Conservation (phyloP, 2,797 vertebrate species). For the Amblyopsis hoosieri region DNA sequence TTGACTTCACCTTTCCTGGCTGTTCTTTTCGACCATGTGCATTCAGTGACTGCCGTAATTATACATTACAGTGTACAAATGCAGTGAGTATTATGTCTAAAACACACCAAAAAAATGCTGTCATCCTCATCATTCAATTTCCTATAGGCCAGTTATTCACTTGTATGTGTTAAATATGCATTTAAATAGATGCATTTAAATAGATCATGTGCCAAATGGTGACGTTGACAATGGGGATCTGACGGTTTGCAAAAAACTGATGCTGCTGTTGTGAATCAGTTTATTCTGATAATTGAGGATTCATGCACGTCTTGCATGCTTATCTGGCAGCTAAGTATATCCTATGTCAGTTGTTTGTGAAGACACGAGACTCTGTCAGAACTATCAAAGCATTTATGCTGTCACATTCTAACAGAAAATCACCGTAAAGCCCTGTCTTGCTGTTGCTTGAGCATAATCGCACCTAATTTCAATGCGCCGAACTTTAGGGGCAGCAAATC, state of each 20-base stretch:
- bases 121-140: not conserved
- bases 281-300: conserved; percentile 55
- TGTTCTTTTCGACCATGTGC: not conserved
- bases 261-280: conserved; percentile 43
- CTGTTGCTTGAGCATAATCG: conserved; percentile 51
- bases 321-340: conserved; percentile 58
- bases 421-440: conserved; percentile 36
- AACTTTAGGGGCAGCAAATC: conserved; percentile 15
- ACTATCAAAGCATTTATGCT: conserved; percentile 71
- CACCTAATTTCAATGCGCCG: conserved; percentile 56
- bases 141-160: not conserved
- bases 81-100: not conserved
- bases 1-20: not conserved
- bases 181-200: conserved; percentile 18
- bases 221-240: conserved; percentile 29
- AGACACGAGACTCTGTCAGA: conserved; percentile 41
- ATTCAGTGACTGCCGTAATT: not conserved
- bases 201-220: conserved; percentile 18
- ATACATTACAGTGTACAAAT: no score
- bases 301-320: conserved; percentile 49
- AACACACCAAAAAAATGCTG: not conserved
- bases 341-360: conserved; percentile 59
- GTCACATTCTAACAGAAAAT: conserved; percentile 62
- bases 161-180: not conserved
- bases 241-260: conserved; percentile 40